phyloP scores from a whole-genome alignment of 2,797 vertebrate species.

The Artibeus lituratus region DNA sequence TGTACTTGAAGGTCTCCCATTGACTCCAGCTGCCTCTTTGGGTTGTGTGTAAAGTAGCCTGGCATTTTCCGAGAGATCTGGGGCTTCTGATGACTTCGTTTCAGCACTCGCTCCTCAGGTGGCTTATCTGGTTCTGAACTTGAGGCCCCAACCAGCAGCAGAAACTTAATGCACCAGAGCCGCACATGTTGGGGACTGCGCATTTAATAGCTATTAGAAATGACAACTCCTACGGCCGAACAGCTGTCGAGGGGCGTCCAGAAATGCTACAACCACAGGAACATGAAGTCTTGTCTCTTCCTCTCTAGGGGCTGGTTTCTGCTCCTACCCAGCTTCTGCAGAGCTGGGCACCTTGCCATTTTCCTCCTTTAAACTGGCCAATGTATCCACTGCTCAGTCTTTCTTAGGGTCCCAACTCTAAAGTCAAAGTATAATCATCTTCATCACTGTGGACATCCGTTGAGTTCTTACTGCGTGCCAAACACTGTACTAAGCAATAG shows the following conservation, averaged over 20 bases:
- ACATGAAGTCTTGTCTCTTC: slow-evolving; percentile 47
- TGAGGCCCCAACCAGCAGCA: slow-evolving; percentile 52
- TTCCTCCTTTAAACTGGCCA: background rate
- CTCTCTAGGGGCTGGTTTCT: slow-evolving; percentile 32
- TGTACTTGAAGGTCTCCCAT: slow-evolving; percentile 63
- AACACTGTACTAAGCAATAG: background rate
- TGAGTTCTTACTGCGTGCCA: background rate
- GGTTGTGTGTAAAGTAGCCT: slow-evolving; percentile 26
- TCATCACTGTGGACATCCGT: background rate
- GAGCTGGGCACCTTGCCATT: background rate
- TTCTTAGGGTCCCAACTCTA: background rate
- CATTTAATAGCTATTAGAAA: slow-evolving; percentile 62
- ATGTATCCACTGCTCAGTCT: background rate
- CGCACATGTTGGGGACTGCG: slow-evolving; percentile 60
- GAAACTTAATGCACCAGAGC: slow-evolving; percentile 24
- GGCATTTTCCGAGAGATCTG: slow-evolving; percentile 41
- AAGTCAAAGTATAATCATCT: background rate
- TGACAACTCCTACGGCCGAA: slow-evolving; percentile 53
- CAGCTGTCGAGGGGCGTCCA: slow-evolving; percentile 53
- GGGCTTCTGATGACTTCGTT: slow-evolving; percentile 46
- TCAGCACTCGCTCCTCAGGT: slow-evolving; percentile 18
- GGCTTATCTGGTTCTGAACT: slow-evolving; percentile 49
- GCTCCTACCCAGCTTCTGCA: slow-evolving; percentile 29
- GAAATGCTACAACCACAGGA: slow-evolving; percentile 17
- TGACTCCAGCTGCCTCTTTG: slow-evolving; percentile 61